Conservation (phyloP, 92 coral and sea anemone species). For the Parazoanthus atlanticus region DNA sequence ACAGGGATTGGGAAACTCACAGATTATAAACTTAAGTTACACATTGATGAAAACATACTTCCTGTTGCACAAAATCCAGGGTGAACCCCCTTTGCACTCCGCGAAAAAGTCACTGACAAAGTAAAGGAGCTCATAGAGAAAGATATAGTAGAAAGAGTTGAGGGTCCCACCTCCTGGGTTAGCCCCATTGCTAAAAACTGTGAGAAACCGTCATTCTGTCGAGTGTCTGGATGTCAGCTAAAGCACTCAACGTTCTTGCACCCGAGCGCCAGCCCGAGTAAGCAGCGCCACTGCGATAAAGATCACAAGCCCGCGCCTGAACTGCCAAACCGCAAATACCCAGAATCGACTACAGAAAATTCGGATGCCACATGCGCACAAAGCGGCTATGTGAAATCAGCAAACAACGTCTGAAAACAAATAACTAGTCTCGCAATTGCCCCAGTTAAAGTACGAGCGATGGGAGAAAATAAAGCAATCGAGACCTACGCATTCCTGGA, state of each 20-base stretch:
- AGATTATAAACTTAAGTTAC: no score
- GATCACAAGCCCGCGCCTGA: constrained; percentile 1
- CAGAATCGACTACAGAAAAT: not conserved
- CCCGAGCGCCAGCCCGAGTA: constrained; percentile 31
- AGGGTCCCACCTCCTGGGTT: no score
- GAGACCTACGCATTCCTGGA: not conserved
- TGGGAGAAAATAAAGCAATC: constrained; percentile 44
- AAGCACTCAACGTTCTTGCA: constrained; percentile 66
- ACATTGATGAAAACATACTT: no score
- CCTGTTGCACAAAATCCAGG: no score
- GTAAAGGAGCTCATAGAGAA: no score
- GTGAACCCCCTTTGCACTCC: no score
- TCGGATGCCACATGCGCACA: constrained; percentile 26
- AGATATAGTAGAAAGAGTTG: no score
- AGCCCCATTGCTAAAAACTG: constrained; percentile 57
- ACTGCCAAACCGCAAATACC: constrained; percentile 20
- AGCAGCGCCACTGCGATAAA: constrained; percentile 21
- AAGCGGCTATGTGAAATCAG: constrained; percentile 44
- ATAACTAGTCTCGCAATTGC: constrained; percentile 16
- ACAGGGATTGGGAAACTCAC: no score
- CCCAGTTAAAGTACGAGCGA: constrained; percentile 63
- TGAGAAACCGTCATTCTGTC: constrained; percentile 54
- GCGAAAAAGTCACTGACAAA: no score
- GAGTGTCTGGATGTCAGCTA: constrained; percentile 56
- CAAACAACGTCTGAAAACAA: constrained; percentile 12